Evolutionary conservation across 1,140 invertebrate species (phyloP).

Genomic region (Aporrectodea caliginosa): DNA sequence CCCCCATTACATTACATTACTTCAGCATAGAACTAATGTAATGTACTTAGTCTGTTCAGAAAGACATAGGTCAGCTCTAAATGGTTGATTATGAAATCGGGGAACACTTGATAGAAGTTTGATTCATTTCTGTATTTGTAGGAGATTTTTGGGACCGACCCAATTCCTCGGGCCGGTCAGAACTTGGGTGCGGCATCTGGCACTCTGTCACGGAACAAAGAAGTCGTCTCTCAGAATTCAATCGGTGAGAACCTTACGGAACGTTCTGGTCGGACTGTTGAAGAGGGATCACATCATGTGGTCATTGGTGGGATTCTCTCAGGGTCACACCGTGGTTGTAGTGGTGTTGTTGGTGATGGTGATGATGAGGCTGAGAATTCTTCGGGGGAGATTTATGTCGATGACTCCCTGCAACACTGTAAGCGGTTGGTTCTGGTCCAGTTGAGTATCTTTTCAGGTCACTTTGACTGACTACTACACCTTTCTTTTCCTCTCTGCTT

Average conservation of each 20-base stretch:
- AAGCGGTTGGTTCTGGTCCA: not conserved
- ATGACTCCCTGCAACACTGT: not conserved
- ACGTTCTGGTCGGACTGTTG: not conserved
- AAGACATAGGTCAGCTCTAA: not conserved
- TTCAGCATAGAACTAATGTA: not conserved
- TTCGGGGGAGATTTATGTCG: not conserved
- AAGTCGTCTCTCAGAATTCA: not conserved
- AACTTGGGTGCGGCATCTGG: not conserved
- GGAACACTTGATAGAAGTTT: too few relatives aligned
- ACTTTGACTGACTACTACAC: too few relatives aligned
- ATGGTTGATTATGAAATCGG: not conserved
- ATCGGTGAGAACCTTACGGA: not conserved
- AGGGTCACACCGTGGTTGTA: not conserved
- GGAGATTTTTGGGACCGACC: not conserved
- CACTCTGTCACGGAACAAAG: not conserved
- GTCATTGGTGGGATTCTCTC: too few relatives aligned
- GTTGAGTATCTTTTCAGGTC: too few relatives aligned
- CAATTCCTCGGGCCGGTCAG: not conserved
- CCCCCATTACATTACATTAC: not conserved
- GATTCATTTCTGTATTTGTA: not conserved
- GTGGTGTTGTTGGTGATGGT: not conserved
- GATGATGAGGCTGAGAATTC: not conserved
- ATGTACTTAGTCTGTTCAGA: not conserved
- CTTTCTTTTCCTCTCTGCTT: too few relatives aligned
- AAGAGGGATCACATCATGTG: too few relatives aligned